Percentiles rank a stretch among this genome's conserved stretches.
These are phyloP conservation scores for Hestina assimilis DNA, from an alignment of 1,140 invertebrate genomes.

Conservation along the genomic window DNA sequence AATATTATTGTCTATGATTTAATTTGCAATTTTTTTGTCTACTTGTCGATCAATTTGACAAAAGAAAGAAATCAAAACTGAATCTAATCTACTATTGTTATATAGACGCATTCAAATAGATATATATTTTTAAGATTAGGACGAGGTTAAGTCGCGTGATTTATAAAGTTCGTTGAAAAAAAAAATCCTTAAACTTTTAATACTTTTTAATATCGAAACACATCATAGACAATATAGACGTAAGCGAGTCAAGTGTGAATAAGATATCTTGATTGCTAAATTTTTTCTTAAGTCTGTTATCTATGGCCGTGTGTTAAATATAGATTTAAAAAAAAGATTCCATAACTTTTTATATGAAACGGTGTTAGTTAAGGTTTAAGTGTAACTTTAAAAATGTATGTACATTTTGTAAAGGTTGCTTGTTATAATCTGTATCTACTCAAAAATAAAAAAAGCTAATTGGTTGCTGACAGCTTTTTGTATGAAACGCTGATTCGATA, in stretches of 20 bases:
- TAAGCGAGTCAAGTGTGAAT: background rate
- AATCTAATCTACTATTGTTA: slow-evolving; percentile 33
- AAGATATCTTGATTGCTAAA: background rate
- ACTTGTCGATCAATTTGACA: background rate
- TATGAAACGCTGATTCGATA: slow-evolving; percentile 37
- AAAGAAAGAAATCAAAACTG: slow-evolving; percentile 23
- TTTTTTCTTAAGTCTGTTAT: background rate
- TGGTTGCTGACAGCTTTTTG: slow-evolving; percentile 43
- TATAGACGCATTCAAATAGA: slow-evolving; percentile 42
- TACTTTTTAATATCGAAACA: slow-evolving; percentile 10
- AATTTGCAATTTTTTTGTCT: too few species aligned
- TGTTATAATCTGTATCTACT: slow-evolving; percentile 57
- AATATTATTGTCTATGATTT: too few species aligned
- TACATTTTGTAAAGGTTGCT: slow-evolving; percentile 35
- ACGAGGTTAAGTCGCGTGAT: too few species aligned
- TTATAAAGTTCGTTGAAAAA: background rate
- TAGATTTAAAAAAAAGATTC: slow-evolving; percentile 45
- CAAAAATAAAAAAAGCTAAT: slow-evolving; percentile 16
- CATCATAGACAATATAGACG: slow-evolving; percentile 22
- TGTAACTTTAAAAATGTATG: slow-evolving; percentile 38
- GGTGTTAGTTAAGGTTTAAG: slow-evolving; percentile 42
- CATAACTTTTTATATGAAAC: slow-evolving; percentile 56
- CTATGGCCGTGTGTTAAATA: slow-evolving; percentile 20
- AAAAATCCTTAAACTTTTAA: slow-evolving; percentile 12
- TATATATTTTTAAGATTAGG: slow-evolving; percentile 49